phyloP scores from a whole-genome alignment of 2,888 invertebrate species.

The Luperina testacea region DNA sequence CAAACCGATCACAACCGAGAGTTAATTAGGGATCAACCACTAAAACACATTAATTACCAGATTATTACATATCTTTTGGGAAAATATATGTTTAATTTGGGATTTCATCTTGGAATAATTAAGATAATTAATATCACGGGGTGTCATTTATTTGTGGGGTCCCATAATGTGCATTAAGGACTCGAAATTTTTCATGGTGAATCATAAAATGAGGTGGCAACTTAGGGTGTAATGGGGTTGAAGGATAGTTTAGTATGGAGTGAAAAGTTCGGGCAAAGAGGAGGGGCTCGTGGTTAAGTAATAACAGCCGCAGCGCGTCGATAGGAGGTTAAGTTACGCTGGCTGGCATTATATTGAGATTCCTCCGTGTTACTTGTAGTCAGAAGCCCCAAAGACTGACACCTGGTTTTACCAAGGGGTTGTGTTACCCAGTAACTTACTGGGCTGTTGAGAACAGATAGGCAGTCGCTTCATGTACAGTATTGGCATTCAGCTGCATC shows the following conservation, averaged over 20 bases:
- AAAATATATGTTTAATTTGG: constrained; percentile 1
- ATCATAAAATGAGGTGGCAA: neutral
- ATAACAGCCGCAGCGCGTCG: no score
- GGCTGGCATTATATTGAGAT: no score
- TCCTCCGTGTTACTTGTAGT: neutral
- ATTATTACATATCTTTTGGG: neutral
- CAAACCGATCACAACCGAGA: constrained; percentile 64
- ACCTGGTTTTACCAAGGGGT: no score
- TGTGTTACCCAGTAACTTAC: neutral
- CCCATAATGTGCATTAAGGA: neutral
- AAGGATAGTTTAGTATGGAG: neutral
- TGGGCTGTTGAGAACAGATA: neutral
- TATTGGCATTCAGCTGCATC: neutral
- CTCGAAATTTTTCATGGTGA: neutral
- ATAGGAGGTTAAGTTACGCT: no score
- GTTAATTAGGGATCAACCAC: no score
- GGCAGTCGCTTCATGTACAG: neutral
- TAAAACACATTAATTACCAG: neutral
- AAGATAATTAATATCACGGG: neutral
- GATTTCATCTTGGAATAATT: neutral
- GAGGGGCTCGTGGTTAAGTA: neutral
- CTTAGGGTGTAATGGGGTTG: neutral
- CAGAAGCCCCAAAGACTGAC: neutral
- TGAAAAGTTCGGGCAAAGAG: neutral
- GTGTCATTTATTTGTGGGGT: neutral